Conservation (phyloP, 92 coral and sea anemone species). For the Phymanthus crucifer region DNA sequence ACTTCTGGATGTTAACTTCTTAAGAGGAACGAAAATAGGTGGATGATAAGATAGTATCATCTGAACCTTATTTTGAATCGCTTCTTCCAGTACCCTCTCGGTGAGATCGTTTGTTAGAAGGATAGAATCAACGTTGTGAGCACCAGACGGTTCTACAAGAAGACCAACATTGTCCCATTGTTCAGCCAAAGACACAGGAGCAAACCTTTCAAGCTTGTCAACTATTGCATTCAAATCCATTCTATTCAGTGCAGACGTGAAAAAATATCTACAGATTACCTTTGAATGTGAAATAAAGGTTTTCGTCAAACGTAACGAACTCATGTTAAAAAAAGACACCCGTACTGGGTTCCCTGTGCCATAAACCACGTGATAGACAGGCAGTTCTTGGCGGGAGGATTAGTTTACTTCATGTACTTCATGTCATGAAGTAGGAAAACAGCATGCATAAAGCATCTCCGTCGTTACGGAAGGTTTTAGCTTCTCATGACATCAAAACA, state of each 20-base stretch:
- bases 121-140: constrained; percentile 72
- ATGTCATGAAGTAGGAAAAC: neutral
- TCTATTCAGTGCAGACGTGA: constrained; percentile 1
- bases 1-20: constrained; percentile 63
- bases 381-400: constrained; percentile 10
- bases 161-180: constrained; percentile 98
- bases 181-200: constrained; percentile 87
- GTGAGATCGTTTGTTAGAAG: constrained; percentile 93
- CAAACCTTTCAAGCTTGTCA: constrained; percentile 65
- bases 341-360: neutral
- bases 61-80: constrained; percentile 66
- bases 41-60: constrained; percentile 94
- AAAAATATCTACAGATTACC: neutral
- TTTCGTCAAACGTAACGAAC: neutral
- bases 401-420: no score
- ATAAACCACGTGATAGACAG: neutral
- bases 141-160: constrained; percentile 85
- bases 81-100: constrained; percentile 85
- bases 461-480: constrained; percentile 16
- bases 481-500: constrained; percentile 22
- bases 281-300: neutral
- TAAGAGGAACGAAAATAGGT: constrained; percentile 91
- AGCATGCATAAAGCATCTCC: constrained; percentile 26
- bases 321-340: neutral
- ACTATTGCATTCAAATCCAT: constrained; percentile 86